Base-by-base conservation (phyloP, 2,888 invertebrate genomes). In the Drosophila subquinaria region DNA sequence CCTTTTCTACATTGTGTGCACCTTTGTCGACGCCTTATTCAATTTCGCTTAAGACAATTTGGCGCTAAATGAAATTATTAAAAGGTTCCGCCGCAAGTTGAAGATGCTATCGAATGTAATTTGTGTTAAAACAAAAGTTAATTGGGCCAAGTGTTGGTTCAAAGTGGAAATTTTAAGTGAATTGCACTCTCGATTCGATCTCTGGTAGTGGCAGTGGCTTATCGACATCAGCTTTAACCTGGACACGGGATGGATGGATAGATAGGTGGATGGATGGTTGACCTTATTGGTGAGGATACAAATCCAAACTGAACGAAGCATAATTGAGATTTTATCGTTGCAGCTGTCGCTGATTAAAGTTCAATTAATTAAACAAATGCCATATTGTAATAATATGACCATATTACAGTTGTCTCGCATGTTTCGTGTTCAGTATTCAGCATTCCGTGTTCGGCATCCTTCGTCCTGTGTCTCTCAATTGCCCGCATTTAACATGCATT, bases 401-500 rank as follows among this genome's bases (percentile, higher is more conserved):
- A 73, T 64, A 71, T 84, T 79, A 57, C 78, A 73, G 56, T 68
- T 69, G 70, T 53, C 67, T 73, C 42, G 20, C 47, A n/a, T 60
- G 30, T 36, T 30, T 10, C 40, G 33, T 42, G 45, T 20, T 36
- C 27, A 33, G 33, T 42, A 51, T 43, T 63, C 33, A 13, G 6
- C 13, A 1, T 47, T n/a, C 20, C 35, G 30, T 30, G 30, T 2
- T 30, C 42, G 17, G 13, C 43, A 6, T 15, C 47, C 51, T 4
- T 10, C 43, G 17, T 10, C 10, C 4, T n/a, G n/a, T 38, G 56
- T 51, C 51, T 60, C 79, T 74, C 75, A 69, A 79, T 86, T 48
- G 76, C 61, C 68, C 73, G 78, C 83, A 86, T 87, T 87, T 87
- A 88, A 87, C 86, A 83, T 82, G 83, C 86, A 88, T 86, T 86